Percentiles rank a stretch among this genome's conserved stretches.
Evolutionary conservation across 1,140 invertebrate genomes (phyloP).

Genomic region (Cylas formicarius): DNA sequence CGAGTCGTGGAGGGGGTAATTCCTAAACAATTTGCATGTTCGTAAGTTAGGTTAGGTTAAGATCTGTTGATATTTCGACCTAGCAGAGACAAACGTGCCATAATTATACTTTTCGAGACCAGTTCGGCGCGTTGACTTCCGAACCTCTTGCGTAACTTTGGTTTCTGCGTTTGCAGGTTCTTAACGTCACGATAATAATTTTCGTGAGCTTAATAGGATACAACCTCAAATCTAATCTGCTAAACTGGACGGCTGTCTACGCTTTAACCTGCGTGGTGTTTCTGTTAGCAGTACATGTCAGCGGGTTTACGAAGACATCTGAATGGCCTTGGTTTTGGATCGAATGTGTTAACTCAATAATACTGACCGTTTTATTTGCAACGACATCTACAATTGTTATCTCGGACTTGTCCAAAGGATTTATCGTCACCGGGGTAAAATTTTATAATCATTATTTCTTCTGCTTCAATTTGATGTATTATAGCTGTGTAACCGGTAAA

Average conservation of each 20-base stretch:
- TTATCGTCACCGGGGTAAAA: conserved; percentile 15
- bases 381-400: conserved; percentile 6
- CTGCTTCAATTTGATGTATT: too few species aligned
- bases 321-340: conserved; percentile 16
- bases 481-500: neutral
- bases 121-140: too few species aligned
- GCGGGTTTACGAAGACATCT: conserved; percentile 6
- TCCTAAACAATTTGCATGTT: conserved; percentile 5
- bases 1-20: conserved; percentile 15
- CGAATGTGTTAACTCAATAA: conserved; percentile 10
- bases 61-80: too few species aligned
- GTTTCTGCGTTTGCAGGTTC: conserved; percentile 11
- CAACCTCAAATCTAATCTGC: conserved; percentile 5
- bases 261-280: conserved; percentile 6
- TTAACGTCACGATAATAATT: conserved; percentile 6
- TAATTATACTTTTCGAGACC: too few species aligned
- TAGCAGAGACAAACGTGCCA: too few species aligned
- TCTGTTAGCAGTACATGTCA: conserved; percentile 6
- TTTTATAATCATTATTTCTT: conserved; percentile 1
- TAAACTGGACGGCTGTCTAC: conserved; percentile 7
- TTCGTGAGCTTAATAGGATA: conserved; percentile 2
- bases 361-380: conserved; percentile 6
- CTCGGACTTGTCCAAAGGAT: conserved; percentile 9
- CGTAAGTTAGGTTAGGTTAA: too few species aligned
- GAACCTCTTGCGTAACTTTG: too few species aligned